Conservation (phyloP, 2,113 vertebrate genomes). For the Oryzias javanicus region DNA sequence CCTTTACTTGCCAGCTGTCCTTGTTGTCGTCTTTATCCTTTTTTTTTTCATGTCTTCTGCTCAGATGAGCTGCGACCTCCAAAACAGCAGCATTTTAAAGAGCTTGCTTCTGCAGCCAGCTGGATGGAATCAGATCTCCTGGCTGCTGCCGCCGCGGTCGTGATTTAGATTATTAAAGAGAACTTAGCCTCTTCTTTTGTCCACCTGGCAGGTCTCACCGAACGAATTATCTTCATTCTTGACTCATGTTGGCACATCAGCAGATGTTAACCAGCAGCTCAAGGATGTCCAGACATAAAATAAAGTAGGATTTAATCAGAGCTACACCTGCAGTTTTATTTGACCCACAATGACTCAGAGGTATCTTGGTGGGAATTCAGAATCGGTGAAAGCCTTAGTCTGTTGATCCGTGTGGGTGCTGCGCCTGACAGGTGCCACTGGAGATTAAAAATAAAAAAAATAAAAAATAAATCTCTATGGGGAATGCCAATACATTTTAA, state of each 20-base stretch:
- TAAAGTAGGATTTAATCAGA: too few species aligned
- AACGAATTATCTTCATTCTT: conserved; percentile 19
- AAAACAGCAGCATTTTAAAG: conserved; percentile 28
- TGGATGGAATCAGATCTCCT: conserved; percentile 40
- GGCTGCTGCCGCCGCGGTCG: conserved; percentile 41
- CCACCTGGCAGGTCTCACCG: conserved; percentile 31
- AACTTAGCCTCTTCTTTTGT: conserved; percentile 27
- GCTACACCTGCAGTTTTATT: too few species aligned
- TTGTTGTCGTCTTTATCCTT: not conserved
- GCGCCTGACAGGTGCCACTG: too few species aligned
- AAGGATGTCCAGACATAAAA: not conserved
- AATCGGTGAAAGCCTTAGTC: too few species aligned
- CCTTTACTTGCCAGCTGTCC: not conserved
- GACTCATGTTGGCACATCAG: conserved; percentile 2
- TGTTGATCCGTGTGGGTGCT: too few species aligned
- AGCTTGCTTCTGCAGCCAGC: conserved; percentile 28
- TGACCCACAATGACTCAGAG: too few species aligned
- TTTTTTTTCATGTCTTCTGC: not conserved
- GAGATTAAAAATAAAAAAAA: too few species aligned
- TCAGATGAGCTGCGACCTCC: conserved; percentile 15
- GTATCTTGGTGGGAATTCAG: too few species aligned
- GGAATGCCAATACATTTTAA: too few species aligned
- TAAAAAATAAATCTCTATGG: too few species aligned
- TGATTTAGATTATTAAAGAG: conserved; percentile 49
- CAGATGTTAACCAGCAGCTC: not conserved